Conservation (phyloP, 2,113 vertebrate species). For the Equus quagga region DNA sequence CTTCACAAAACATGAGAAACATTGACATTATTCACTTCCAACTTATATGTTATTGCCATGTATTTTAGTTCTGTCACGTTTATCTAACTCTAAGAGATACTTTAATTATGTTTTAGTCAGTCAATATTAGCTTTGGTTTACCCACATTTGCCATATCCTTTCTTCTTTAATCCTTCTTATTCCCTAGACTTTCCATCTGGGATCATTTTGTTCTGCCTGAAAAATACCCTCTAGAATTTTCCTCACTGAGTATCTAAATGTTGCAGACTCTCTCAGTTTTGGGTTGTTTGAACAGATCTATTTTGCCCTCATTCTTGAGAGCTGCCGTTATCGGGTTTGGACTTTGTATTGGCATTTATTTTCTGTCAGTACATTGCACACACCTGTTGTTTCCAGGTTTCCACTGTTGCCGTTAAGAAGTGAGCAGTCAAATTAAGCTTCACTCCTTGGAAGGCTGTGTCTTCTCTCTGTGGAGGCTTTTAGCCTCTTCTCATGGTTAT, state of each 20-base stretch:
- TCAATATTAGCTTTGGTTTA: not conserved
- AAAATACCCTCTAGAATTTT: not conserved
- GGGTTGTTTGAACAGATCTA: not conserved
- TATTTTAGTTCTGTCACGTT: not conserved
- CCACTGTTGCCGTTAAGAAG: not conserved
- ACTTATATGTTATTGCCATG: not conserved
- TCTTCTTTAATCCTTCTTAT: not conserved
- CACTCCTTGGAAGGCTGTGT: not conserved
- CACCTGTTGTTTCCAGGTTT: not conserved
- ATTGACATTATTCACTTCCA: not conserved
- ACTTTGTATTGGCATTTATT: not conserved
- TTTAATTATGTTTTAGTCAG: not conserved
- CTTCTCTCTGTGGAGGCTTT: not conserved
- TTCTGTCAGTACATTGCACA: not conserved
- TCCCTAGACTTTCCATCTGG: not conserved
- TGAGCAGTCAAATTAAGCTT: not conserved
- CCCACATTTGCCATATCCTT: not conserved
- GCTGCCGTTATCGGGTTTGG: not conserved
- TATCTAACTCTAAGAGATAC: not conserved
- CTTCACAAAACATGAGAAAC: not conserved
- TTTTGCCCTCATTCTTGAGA: not conserved
- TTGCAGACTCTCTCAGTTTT: not conserved
- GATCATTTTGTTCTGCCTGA: slow-evolving; percentile 7
- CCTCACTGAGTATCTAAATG: not conserved
- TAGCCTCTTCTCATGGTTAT: not conserved